Evolutionary conservation across 92 coral and sea anemone species (phyloP).

Genomic region (Pocillopora meandrina): DNA sequence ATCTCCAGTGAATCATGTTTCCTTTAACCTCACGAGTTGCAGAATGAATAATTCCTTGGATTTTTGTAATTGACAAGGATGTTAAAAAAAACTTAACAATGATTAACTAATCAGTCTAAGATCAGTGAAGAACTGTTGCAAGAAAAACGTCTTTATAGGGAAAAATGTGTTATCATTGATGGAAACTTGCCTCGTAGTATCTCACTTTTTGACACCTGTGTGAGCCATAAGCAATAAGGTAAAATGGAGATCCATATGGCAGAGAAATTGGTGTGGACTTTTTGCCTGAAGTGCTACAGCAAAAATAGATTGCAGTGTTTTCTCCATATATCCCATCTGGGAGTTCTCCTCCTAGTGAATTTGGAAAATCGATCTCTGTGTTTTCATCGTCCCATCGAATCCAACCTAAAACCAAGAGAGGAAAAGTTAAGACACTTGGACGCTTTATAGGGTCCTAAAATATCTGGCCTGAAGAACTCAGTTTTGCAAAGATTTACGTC

Average conservation of each 20-base stretch:
- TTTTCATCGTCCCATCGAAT: conserved; percentile 91
- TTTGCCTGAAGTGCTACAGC: conserved; percentile 79
- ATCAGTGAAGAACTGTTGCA: no score
- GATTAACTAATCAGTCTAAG: no score
- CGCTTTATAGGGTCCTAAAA: no score
- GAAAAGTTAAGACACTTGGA: no score
- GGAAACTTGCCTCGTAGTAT: conserved; percentile 55
- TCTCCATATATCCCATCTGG: conserved; percentile 81
- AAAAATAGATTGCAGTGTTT: conserved; percentile 82
- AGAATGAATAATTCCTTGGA: no score
- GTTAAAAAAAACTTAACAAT: no score
- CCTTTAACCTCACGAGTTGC: no score
- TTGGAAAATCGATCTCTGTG: conserved; percentile 68
- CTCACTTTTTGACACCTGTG: conserved; percentile 72
- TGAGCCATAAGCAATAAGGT: conserved; percentile 72
- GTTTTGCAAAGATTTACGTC: no score
- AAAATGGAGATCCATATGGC: conserved; percentile 75
- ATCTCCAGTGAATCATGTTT: no score
- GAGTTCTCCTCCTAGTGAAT: conserved; percentile 60
- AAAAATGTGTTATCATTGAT: not conserved
- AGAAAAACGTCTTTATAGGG: no score
- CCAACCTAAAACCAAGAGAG: conserved; percentile 57
- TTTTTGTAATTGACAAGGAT: no score
- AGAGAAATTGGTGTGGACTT: conserved; percentile 55
- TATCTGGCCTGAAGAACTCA: no score